Evolutionary conservation across 2,888 invertebrate genomes (phyloP), one percentile per base, ranked within the genome.

Genomic region (Abrostola triplasia): DNA sequence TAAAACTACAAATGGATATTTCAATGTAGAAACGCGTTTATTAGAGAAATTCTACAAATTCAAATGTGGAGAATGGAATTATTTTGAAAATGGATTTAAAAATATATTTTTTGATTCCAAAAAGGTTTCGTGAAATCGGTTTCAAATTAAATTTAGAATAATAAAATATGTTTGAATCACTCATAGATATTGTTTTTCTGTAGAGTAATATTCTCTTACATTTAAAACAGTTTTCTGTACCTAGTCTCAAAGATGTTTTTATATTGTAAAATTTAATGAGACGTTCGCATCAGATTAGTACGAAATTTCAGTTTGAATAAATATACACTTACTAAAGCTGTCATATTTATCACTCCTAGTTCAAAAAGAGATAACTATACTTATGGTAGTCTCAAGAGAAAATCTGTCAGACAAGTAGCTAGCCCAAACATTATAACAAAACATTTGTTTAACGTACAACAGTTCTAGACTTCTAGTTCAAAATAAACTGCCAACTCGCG

Each of bases 1-100:
- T 83, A 82, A 80, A 86, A 86, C 87, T 86, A 86, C 83, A 85
- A 85, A 86, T 87, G 85, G 82, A 84, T 83, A 86, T 81, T 84
- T 79, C 80, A 73, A 81, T 77, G 76, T 78, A 79, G 78, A 76
- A 80, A 77, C 60, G 48, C 35, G 62, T 70, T 74, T 69, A 76
- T 67, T 68, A 64, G 69, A 49, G 5, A 64, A 63, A 63, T 65
- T 70, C 49, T 67, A 59, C 50, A 65, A 64, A 59, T 72, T 57
- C 41, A 40, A 40, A 54, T 35, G 49, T 56, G 6, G 8, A 52
- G 10, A 37, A 40, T 40, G 62, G 49, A 13, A 47, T 56, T n/a
- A 5, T 66, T 53, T 48, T 41, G 13, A 36, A 56, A 56, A 36
- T 40, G 42, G 24, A 58, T 55, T 50, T 37, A 47, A 5, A 24